Base-by-base conservation (phyloP, 1,140 invertebrate genomes). In the Drosophila virilis region DNA sequence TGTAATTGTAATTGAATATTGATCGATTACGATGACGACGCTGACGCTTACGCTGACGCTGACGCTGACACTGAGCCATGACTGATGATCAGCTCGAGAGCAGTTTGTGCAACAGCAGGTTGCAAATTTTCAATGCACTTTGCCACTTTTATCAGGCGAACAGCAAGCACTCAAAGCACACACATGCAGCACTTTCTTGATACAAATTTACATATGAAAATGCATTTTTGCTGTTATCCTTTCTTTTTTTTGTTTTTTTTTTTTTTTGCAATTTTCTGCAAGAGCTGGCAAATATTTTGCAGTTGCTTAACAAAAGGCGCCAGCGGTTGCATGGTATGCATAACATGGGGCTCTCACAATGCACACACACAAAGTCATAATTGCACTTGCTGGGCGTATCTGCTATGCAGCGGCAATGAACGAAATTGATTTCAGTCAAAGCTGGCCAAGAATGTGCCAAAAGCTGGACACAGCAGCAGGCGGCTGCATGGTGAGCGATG, bases 391-490 rank as follows among this genome's bases (percentile, higher is more conserved):
- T 57, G 13, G 32, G 48, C 48, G 48, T 61, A n/a, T 54, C 8
- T 35, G 32, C 15, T 33, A 9, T 71, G 60, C 60, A 57, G 55
- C 55, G 74, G 70, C 69, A 82, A 74, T 82, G 70, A 78, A 82
- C 67, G 75, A 83, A 83, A 82, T 82, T 83, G 80, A 82, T 82
- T 78, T 75, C 80, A 61, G 52, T 51, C 57, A 74, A 69, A 17
- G 43, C 15, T 15, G 15, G 45, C 35, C 13, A 40, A 46, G 22
- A 48, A 35, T 15, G 10, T 64, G 43, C 65, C 28, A 73, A 59
- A 65, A 42, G 35, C 60, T 42, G 54, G 58, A 48, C 62, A 66
- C 75, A 59, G 45, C 48, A 65, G 77, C 50, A 62, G 40, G 32
- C 80, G 74, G 12, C 28, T 5, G 12, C 9, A 33, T 12, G 32